Percentiles rank a stretch among this genome's conserved stretches.
These are phyloP conservation scores for Lepus americanus DNA, from an alignment of 2,113 vertebrate genomes.

Conservation along the genomic window DNA sequence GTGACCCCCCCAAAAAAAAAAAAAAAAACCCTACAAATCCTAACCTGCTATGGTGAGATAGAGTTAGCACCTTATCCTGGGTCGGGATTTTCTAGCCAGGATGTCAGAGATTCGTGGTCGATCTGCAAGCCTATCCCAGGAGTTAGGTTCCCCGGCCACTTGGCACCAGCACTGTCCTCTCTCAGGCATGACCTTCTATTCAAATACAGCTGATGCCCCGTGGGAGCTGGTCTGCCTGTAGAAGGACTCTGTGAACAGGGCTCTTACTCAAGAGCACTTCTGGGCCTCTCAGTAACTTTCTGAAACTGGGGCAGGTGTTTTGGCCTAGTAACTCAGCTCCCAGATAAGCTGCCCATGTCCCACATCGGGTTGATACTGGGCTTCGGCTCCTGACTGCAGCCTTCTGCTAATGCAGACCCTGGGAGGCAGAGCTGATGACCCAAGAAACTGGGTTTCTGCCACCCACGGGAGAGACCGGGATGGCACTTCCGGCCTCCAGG, in stretches of 20 bases:
- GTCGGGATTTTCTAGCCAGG: slow-evolving; percentile 60
- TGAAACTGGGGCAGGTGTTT: too few relatives aligned
- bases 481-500: too few relatives aligned
- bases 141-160: slow-evolving; percentile 27
- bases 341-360: too few relatives aligned
- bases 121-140: slow-evolving; percentile 30
- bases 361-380: too few relatives aligned
- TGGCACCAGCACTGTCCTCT: neutral
- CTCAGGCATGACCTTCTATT: neutral
- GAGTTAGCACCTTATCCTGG: slow-evolving; percentile 59
- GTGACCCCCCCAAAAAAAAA: slow-evolving; percentile 17
- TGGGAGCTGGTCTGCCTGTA: neutral
- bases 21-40: neutral
- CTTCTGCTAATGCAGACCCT: too few relatives aligned
- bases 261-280: neutral
- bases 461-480: too few relatives aligned
- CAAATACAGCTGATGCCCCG: neutral
- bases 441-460: too few relatives aligned
- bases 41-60: slow-evolving; percentile 56
- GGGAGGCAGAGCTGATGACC: too few relatives aligned
- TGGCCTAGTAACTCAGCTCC: too few relatives aligned
- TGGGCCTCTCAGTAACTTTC: neutral
- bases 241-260: neutral
- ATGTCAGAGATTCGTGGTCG: slow-evolving; percentile 22
- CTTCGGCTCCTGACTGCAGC: too few relatives aligned